Conservation (phyloP, 2,113 vertebrate genomes). For the Caranx ignobilis region DNA sequence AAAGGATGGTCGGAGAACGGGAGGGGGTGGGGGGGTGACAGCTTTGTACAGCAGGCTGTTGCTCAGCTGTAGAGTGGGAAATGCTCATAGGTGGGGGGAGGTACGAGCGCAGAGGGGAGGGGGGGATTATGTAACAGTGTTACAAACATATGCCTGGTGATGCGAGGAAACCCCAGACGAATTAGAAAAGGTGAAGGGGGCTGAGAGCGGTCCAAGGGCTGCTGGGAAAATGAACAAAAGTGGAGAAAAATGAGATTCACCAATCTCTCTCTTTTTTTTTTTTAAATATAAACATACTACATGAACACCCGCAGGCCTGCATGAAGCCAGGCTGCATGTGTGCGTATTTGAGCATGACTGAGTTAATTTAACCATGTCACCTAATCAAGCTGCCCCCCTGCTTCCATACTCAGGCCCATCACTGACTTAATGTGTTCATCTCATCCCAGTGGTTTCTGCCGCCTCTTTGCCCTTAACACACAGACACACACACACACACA, state of each 20-base stretch:
- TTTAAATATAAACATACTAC: too few relatives aligned
- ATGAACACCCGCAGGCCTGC: slow-evolving; percentile 23
- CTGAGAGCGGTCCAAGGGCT: slow-evolving; percentile 23
- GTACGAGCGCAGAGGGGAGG: slow-evolving; percentile 28
- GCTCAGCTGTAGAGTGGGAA: slow-evolving; percentile 71
- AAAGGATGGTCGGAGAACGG: slow-evolving; percentile 50
- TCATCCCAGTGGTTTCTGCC: slow-evolving; percentile 63
- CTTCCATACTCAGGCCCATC: slow-evolving; percentile 56
- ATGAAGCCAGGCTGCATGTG: slow-evolving; percentile 34
- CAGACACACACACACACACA: slow-evolving; percentile 23
- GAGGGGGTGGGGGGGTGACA: slow-evolving; percentile 27
- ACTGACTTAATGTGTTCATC: slow-evolving; percentile 69
- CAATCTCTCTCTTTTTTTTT: slow-evolving; percentile 23
- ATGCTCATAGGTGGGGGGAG: slow-evolving; percentile 62
- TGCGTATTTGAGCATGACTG: slow-evolving; percentile 52
- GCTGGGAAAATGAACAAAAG: slow-evolving; percentile 16
- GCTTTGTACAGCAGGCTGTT: slow-evolving; percentile 68
- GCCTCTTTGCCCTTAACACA: slow-evolving; percentile 27
- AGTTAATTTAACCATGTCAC: slow-evolving; percentile 75
- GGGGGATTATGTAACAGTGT: slow-evolving; percentile 72
- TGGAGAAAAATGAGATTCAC: slow-evolving; percentile 14
- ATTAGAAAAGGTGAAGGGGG: slow-evolving; percentile 42
- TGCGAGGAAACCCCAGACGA: slow-evolving; percentile 66
- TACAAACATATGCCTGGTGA: slow-evolving; percentile 72
- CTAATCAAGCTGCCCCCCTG: slow-evolving; percentile 70